Conservation (phyloP, 1,140 invertebrate species). For the Idris sp. region DNA sequence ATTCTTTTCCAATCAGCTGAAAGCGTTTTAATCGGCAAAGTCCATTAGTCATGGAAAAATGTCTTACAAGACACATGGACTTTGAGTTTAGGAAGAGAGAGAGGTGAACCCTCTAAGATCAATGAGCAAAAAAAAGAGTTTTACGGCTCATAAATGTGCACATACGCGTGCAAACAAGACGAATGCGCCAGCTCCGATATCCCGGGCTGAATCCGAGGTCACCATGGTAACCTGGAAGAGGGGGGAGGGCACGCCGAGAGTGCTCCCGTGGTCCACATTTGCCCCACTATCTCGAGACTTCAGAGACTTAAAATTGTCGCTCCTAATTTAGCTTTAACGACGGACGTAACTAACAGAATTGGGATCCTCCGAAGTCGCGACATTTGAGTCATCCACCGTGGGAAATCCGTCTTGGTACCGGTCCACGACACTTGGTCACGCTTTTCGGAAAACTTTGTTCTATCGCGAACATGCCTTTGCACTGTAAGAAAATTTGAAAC, state of each 20-base stretch:
- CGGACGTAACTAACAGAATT: slow-evolving; percentile 16
- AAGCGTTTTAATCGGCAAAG: too few species aligned
- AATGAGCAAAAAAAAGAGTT: slow-evolving; percentile 50
- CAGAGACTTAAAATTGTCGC: slow-evolving; percentile 42
- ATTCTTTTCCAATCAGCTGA: too few species aligned
- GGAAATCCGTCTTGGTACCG: too few species aligned
- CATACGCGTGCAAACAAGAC: slow-evolving; percentile 54
- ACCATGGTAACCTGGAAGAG: slow-evolving; percentile 68
- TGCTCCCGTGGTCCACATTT: slow-evolving; percentile 64
- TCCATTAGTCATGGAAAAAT: too few species aligned
- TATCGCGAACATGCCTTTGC: too few species aligned
- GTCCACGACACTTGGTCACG: too few species aligned
- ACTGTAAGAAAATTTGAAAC: too few species aligned
- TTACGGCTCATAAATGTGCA: slow-evolving; percentile 50
- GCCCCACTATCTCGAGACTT: slow-evolving; percentile 48
- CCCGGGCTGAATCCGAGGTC: slow-evolving; percentile 74
- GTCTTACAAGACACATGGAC: too few species aligned
- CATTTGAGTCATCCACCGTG: too few species aligned
- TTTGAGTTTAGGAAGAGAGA: too few species aligned
- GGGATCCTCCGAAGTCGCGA: neutral
- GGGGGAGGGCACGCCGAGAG: slow-evolving; percentile 22
- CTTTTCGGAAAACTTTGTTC: too few species aligned
- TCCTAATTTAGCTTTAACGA: slow-evolving; percentile 54
- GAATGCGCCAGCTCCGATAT: slow-evolving; percentile 66
- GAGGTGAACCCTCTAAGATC: slow-evolving; percentile 48